Base-by-base conservation (phyloP, 2,888 invertebrate species). In the Lasioglossum morio region DNA sequence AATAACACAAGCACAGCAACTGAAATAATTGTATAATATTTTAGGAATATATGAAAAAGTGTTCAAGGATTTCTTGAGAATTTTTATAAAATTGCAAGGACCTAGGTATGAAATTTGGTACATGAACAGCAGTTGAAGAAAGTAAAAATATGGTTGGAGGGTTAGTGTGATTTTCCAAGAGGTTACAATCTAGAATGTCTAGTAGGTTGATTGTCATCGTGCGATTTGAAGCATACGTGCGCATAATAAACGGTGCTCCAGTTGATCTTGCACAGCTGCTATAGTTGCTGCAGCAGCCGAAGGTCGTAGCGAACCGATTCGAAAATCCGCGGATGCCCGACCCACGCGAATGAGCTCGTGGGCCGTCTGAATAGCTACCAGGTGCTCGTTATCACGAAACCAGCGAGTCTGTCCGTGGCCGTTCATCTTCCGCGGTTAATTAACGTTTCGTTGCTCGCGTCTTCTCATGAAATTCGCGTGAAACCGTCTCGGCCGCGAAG, bases 321-420 rank as follows among this genome's bases (percentile, higher is more conserved):
- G 88, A 90, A 92, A 92, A 92, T 91, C 88, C 79, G 82, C 77
- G 88, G 87, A 88, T 86, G 87, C 27, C 34, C 90, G 86, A 57
- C 90, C 89, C 82, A 90, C 92, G 89, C 90, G 90, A 79, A 84
- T 87, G 85, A 85, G 87, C 87, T 90, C 87, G 92, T 90, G 89
- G 90, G 88, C 89, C 91, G 92, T 85, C 82, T 72, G 86, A 87
- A 88, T 88, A 88, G 85, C 88, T 91, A 81, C 86, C 85, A 87
- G 88, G 84, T 87, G 86, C 85, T 90, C 84, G 84, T 88, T 90
- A 90, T 87, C 81, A 81, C 77, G 77, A 82, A 77, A 82, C 70
- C 70, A 81, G 57, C 34, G 60, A 30, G 60, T 60, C 60, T 82
- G 70, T 57, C 66, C 70, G 46, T n/a, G 77, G 63, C 74, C 82